Percentiles rank a stretch among this genome's conserved stretches.
These are phyloP conservation scores for Cynopterus sphinx DNA, from an alignment of 2,797 vertebrate species.

Conservation along the genomic window DNA sequence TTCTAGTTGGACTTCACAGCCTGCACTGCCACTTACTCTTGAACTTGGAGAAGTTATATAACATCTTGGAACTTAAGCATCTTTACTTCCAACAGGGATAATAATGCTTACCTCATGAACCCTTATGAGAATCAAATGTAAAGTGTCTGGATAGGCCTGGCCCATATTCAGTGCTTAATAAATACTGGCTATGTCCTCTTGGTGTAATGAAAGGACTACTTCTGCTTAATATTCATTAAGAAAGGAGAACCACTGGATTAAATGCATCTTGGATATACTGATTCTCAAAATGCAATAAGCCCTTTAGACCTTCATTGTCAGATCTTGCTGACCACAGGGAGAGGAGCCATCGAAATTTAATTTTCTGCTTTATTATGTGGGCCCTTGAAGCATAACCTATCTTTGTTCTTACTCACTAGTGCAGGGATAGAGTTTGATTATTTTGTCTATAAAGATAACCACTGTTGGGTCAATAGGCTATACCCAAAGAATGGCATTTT, in stretches of 20 bases:
- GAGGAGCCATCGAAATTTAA: neutral
- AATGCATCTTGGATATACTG: neutral
- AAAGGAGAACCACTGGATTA: neutral
- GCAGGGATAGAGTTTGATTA: neutral
- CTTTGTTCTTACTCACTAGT: neutral
- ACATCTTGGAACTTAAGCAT: neutral
- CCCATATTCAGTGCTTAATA: neutral
- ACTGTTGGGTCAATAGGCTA: neutral
- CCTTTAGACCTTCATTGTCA: neutral
- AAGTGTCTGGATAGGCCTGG: neutral
- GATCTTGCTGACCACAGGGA: neutral
- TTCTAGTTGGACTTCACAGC: neutral
- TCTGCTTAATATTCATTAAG: neutral
- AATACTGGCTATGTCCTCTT: neutral
- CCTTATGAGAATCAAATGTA: neutral
- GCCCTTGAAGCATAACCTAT: neutral
- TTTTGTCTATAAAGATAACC: neutral
- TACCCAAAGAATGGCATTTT: neutral
- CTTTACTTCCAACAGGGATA: neutral
- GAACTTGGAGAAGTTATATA: neutral
- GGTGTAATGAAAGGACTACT: neutral
- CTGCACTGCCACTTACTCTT: neutral
- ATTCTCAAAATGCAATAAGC: neutral
- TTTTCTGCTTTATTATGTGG: neutral
- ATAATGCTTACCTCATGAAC: neutral